These are phyloP conservation scores for Clanis bilineata DNA, from an alignment of 2,888 invertebrate genomes.

Conservation along the genomic window DNA sequence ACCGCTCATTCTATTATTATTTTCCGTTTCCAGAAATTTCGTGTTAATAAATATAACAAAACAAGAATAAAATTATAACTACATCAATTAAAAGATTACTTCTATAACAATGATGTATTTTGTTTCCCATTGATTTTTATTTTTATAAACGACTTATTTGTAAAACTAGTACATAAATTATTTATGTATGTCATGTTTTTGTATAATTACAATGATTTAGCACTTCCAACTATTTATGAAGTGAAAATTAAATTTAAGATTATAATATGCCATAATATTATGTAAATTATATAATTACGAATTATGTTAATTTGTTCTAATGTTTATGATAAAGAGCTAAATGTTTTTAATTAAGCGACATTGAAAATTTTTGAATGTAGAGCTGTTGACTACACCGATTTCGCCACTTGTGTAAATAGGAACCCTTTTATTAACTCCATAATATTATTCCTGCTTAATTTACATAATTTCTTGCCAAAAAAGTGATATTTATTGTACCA, in stretches of 20 bases:
- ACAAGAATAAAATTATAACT: no score
- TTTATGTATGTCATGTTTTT: neutral
- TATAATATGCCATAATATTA: neutral
- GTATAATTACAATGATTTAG: neutral
- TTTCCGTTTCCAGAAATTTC: no score
- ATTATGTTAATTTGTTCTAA: neutral
- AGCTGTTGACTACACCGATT: no score
- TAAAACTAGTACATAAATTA: neutral
- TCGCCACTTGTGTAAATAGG: no score
- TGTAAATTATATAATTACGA: neutral
- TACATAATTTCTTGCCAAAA: no score
- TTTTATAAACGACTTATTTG: neutral
- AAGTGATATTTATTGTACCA: no score
- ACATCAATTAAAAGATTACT: neutral
- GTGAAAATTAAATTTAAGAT: neutral
- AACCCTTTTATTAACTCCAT: no score
- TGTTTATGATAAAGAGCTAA: neutral
- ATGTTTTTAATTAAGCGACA: neutral
- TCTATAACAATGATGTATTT: neutral
- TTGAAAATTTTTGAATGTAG: no score
- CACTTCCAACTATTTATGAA: neutral
- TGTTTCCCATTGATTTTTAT: neutral
- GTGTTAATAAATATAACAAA: no score
- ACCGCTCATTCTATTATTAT: no score
- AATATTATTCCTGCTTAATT: no score